Base-by-base conservation (phyloP, 2,797 vertebrate species). In the Chaetodon trifasciatus region DNA sequence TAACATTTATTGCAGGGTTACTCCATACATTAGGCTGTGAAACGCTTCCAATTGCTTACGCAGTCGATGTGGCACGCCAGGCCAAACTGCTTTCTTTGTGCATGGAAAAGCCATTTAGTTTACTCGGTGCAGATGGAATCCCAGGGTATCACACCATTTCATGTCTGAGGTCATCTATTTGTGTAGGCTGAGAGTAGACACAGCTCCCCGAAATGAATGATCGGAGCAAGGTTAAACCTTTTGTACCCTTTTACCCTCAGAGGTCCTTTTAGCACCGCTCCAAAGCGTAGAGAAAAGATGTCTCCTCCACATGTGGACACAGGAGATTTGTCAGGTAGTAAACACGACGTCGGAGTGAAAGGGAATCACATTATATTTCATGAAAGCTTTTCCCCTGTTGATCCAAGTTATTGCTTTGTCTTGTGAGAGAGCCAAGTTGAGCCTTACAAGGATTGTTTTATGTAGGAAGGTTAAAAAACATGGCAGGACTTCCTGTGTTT, bases 51-150 rank as follows among this genome's bases (percentile, higher is more conserved):
- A 79, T 44, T 72, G 49, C 79, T 88, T 68, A 75, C 49, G 72
- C 64, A 85, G 71, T 74, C 24, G 35, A 42, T 70, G 10, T 35
- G 60, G 50, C 70, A 70, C 23, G 56, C 76, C 70, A 74, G 74
- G 75, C 61, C 55, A 72, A 78, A 82, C 69, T 13, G 24, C 46
- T 70, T 32, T 61, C 39, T 53, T 3, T 28, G 57, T 62, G 81
- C 64, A 74, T 81, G 90, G 90, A 90, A 93, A 93, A 91, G 60
- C 47, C 70, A 81, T 92, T 87, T 58, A 6, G 40, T 87, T 84
- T 84, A 79, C 80, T 72, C 39, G 62, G 70, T 37, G 16, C 62
- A 11, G 50, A 71, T 39, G 69, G 71, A 81, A 73, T 78, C 75
- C 28, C 40, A 1, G 40, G 13, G 74, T 81, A n/a, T 85, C 70